Base-by-base conservation (phyloP, 2,113 vertebrate genomes). In the Ammodytes dubius region DNA sequence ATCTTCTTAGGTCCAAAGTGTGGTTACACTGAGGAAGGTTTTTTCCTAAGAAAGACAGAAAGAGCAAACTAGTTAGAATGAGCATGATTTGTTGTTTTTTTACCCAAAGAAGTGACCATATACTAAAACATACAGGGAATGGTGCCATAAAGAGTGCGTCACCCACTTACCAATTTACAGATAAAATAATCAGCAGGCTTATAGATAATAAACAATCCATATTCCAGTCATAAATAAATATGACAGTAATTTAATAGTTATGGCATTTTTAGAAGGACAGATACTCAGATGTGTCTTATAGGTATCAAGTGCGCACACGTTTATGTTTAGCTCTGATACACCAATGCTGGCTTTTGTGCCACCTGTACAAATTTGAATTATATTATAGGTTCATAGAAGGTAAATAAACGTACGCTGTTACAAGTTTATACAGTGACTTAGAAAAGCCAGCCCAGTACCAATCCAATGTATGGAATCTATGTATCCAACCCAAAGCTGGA, bases 1-100 rank as follows among this genome's bases (percentile, higher is more conserved):
- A 88, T 86, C 64, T 50, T 79, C 77, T 81, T 7, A 88, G 89
- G 87, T 91, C 87, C 90, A 11, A 50, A 64, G 76, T 75, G 85
- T 40, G 7, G 82, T 81, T 75, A 83, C 60, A 68, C 65, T 42
- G 71, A 74, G 72, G 68, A 77, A 82, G 0, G 12, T 37, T 61
- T 78, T 84, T 63, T 85, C 88, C 90, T 87, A 19, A 17, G 67
- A 72, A 69, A 70, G 1, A 71, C 2, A 81, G 40, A 70, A 35
- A 70, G 40, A 61, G 1, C 73, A 54, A 60, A 1, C 2, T 13
- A 5, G 39, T 79, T 79, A 74, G 10, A 71, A 65, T 19, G 3
- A 68, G 2, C 43, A 37, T 7, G 7, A 27, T 27, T 27, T 47
- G 45, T 4, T 13, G n/a, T 13, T 7, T 14, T 42, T 8, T 53